phyloP scores from a whole-genome alignment of 2,797 vertebrate genomes.

The Danio aesculapii region DNA sequence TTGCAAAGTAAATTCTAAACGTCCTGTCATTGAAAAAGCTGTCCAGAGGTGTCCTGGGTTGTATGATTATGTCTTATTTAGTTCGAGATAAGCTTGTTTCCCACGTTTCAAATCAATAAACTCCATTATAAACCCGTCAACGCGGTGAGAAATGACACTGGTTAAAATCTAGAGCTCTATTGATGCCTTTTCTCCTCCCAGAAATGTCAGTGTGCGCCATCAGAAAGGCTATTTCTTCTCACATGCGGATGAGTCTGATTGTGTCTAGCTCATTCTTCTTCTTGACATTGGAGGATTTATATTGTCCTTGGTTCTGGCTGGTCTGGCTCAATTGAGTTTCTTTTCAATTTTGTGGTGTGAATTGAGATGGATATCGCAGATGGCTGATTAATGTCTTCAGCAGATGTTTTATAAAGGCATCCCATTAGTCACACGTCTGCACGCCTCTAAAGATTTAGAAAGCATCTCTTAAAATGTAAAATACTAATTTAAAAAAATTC shows the following conservation, averaged over 20 bases:
- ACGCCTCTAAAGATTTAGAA: constrained; percentile 12
- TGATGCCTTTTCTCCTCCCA: constrained; percentile 6
- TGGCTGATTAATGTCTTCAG: constrained; percentile 41
- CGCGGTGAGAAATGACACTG: constrained; percentile 19
- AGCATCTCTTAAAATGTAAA: neutral
- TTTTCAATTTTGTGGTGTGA: neutral
- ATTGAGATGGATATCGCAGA: constrained; percentile 49
- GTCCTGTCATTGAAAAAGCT: neutral
- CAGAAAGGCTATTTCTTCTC: constrained; percentile 58
- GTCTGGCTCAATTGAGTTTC: constrained; percentile 26
- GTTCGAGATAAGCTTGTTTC: constrained; percentile 6
- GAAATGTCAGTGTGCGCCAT: neutral
- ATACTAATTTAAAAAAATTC: too few relatives aligned
- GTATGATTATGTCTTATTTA: constrained; percentile 5
- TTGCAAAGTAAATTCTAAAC: constrained; percentile 9
- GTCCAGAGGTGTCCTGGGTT: neutral
- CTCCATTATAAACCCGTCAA: constrained; percentile 4
- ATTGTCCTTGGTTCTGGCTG: constrained; percentile 60
- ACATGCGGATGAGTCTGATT: constrained; percentile 57
- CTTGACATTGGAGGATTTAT: constrained; percentile 68
- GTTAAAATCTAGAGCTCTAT: constrained; percentile 14
- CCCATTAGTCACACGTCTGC: constrained; percentile 18
- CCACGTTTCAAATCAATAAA: constrained; percentile 22
- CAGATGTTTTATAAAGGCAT: constrained; percentile 18
- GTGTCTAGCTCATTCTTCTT: constrained; percentile 68